phyloP scores from a whole-genome alignment of 2,888 invertebrate genomes.

The Zhuqinia jingwanae region DNA sequence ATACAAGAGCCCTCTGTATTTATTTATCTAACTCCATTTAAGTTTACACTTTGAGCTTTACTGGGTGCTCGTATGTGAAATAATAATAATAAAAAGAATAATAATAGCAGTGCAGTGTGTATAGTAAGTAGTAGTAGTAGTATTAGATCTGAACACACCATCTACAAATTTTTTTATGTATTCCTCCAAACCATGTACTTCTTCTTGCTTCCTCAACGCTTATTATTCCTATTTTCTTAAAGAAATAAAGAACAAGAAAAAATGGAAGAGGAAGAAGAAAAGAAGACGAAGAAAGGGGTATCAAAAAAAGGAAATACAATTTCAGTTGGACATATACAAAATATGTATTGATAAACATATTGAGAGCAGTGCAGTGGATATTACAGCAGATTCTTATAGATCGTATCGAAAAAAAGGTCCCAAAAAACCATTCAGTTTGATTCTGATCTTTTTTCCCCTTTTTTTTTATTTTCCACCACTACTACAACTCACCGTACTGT shows the following conservation, averaged over 20 bases:
- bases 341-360: constrained; percentile 53
- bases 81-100: not conserved
- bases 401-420: constrained; percentile 65
- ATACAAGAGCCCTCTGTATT: constrained; percentile 77
- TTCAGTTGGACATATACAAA: constrained; percentile 34
- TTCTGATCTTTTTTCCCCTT: constrained; percentile 33
- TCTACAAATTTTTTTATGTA: not conserved
- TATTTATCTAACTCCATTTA: constrained; percentile 77
- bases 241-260: constrained; percentile 63
- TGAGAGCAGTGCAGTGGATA: too few relatives aligned
- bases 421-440: constrained; percentile 66
- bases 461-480: constrained; percentile 25
- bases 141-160: not conserved
- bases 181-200: constrained; percentile 34
- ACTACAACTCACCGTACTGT: too few relatives aligned
- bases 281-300: constrained; percentile 52
- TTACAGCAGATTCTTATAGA: too few relatives aligned
- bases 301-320: constrained; percentile 65
- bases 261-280: constrained; percentile 56
- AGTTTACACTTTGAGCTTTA: constrained; percentile 74
- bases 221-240: constrained; percentile 71
- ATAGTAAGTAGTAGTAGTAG: not conserved
- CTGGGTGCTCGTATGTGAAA: constrained; percentile 14
- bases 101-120: not conserved
- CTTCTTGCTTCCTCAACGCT: constrained; percentile 48